These are phyloP conservation scores for Macroramphosus scolopax DNA, from an alignment of 2,797 vertebrate genomes.

Conservation along the genomic window DNA sequence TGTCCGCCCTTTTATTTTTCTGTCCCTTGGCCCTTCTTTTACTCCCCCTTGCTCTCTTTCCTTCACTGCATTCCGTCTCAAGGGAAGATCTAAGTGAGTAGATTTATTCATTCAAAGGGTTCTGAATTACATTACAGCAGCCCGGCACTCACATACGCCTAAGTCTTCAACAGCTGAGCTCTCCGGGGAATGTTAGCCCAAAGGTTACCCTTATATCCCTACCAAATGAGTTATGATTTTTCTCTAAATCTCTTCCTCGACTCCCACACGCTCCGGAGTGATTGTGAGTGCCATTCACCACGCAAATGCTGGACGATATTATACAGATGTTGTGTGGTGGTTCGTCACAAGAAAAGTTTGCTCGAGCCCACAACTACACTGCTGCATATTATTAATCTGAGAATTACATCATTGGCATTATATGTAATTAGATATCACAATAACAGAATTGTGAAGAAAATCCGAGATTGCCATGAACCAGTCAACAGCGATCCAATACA, in stretches of 20 bases:
- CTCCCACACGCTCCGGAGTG: slow-evolving; percentile 42
- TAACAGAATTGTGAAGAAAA: neutral
- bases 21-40: slow-evolving; percentile 43
- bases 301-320: slow-evolving; percentile 37
- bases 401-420: too few species aligned
- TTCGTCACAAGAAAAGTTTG: too few species aligned
- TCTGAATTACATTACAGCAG: slow-evolving; percentile 75
- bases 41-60: slow-evolving; percentile 27
- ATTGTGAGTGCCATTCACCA: slow-evolving; percentile 50
- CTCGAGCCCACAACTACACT: too few species aligned
- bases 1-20: slow-evolving; percentile 42
- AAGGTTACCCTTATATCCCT: slow-evolving; percentile 72
- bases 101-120: slow-evolving; percentile 77
- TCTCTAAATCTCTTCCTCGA: slow-evolving; percentile 63
- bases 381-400: slow-evolving; percentile 5
- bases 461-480: too few species aligned
- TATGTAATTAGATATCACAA: neutral
- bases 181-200: slow-evolving; percentile 60
- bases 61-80: slow-evolving; percentile 58
- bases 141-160: slow-evolving; percentile 69
- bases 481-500: too few species aligned
- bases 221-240: slow-evolving; percentile 72
- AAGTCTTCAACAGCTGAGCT: slow-evolving; percentile 63
- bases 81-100: slow-evolving; percentile 71
- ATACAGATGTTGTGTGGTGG: slow-evolving; percentile 47